Evolutionary conservation across 2,797 vertebrate genomes (phyloP).

Genomic region (Hemitrygon akajei): DNA sequence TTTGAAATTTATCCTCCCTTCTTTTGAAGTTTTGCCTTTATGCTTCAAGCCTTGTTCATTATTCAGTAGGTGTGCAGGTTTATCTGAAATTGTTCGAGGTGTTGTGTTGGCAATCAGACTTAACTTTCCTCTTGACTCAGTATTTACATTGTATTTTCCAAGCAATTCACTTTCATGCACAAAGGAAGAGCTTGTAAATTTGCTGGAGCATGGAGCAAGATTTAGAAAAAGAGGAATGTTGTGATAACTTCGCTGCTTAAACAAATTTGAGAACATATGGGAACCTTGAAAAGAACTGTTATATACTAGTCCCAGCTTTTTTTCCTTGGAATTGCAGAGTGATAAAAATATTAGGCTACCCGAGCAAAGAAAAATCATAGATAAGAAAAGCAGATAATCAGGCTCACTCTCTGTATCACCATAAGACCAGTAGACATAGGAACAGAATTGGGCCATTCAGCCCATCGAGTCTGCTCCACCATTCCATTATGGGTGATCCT

Average conservation of each 20-base stretch:
- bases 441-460: no score
- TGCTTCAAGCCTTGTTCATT: not conserved
- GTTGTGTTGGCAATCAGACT: not conserved
- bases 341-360: not conserved
- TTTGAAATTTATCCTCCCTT: not conserved
- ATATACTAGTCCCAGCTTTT: not conserved
- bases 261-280: not conserved
- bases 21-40: not conserved
- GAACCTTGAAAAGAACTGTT: not conserved
- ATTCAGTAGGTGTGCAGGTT: not conserved
- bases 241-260: not conserved
- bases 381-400: no score
- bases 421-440: no score
- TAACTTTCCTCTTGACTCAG: not conserved
- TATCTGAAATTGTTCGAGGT: not conserved
- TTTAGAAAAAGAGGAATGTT: no score
- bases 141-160: not conserved
- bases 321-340: not conserved
- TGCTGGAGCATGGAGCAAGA: no score
- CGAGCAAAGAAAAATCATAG: not conserved
- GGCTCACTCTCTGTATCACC: no score
- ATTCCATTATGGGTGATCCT: no score
- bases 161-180: not conserved
- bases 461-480: no score
- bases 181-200: no score